Evolutionary conservation across 2,888 invertebrate species (phyloP), one percentile per base, ranked within the genome.

Genomic region (Melikaiella ostensackeni): DNA sequence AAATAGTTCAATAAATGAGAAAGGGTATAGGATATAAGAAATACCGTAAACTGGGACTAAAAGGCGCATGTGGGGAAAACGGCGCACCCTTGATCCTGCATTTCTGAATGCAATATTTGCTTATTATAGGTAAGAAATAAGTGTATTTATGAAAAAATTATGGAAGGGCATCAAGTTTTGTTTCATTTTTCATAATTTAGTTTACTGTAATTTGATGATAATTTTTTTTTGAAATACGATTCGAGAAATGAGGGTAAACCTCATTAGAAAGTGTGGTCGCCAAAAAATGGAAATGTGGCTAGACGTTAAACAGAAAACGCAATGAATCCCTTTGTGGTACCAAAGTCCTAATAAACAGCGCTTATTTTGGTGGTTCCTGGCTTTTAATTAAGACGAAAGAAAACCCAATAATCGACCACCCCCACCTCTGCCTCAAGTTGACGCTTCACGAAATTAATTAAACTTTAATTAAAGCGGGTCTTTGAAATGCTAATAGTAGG

Each of bases 401-500:
- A 89, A 90, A 89, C 83, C 85, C 89, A 88, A 88, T 89, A 89
- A 89, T 88, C 86, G 87, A 87, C 83, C 80, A 80, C 80, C 79
- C 30, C 59, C 79, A 77, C 78, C 79, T 80, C 63, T 80, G 81
- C 79, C 79, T 81, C 80, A 79, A 82, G 85, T 85, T 83, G 81
- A 84, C 83, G 86, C 85, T 87, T 87, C 87, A 88, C 89, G 88
- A 90, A 90, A 90, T 90, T 90, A 90, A 91, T 91, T 91, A 89
- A 89, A 88, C 83, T 88, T 91, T 90, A 89, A 91, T 91, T 90
- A 89, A 90, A 89, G 87, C 89, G 88, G 87, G 88, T 89, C 91
- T 91, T 91, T 91, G 91, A 90, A 89, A 91, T 91, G 91, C 88
- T 91, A 91, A 91, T 91, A 88, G 88, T 81, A 88, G 88, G 88